These are phyloP conservation scores for Wasmannia auropunctata DNA, from an alignment of 1,140 invertebrate genomes.

Conservation along the genomic window DNA sequence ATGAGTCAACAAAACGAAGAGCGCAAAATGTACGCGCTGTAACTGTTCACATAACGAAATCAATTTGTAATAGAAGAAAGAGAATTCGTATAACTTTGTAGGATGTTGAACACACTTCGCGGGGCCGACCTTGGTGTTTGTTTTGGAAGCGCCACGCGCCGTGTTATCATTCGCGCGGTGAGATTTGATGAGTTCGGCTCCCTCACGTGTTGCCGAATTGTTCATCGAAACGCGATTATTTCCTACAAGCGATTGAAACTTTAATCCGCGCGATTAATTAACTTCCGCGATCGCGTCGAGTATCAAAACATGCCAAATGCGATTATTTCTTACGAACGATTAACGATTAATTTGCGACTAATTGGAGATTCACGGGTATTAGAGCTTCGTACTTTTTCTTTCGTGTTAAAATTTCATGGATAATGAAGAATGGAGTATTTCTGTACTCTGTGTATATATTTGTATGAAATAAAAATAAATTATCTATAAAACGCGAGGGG, in stretches of 20 bases:
- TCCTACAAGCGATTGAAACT: background rate
- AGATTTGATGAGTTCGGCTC: background rate
- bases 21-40: background rate
- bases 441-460: background rate
- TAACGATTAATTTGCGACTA: background rate
- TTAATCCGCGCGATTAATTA: background rate
- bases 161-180: background rate
- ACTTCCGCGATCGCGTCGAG: background rate
- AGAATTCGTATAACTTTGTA: too few species aligned
- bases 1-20: background rate
- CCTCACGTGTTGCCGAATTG: background rate
- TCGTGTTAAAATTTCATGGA: background rate
- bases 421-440: background rate
- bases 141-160: background rate
- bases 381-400: background rate
- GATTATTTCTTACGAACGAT: background rate
- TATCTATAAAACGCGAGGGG: background rate
- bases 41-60: background rate
- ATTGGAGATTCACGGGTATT: background rate
- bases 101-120: background rate
- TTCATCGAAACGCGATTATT: background rate
- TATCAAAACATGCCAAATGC: background rate
- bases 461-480: constrained; percentile 1
- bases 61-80: background rate
- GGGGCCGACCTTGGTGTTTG: background rate